Percentiles rank a stretch among this genome's conserved stretches.
Conservation (phyloP, 1,140 invertebrate genomes). For the Eubasilissa regina region DNA sequence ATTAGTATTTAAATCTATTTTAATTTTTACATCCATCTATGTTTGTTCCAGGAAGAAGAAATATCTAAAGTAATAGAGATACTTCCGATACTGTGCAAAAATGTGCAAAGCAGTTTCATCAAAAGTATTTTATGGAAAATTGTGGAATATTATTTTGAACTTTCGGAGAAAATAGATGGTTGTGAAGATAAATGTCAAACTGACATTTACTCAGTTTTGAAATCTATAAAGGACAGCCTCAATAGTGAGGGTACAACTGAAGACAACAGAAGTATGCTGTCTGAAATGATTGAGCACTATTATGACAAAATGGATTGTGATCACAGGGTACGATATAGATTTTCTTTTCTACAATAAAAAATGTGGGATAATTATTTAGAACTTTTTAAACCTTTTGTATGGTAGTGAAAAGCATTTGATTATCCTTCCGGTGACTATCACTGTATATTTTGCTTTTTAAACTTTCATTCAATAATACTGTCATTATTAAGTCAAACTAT, state of each 20-base stretch:
- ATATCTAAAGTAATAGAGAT: constrained; percentile 64
- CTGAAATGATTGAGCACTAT: constrained; percentile 69
- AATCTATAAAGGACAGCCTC: constrained; percentile 64
- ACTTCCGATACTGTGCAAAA: constrained; percentile 64
- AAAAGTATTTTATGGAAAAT: constrained; percentile 54
- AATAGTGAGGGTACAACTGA: constrained; percentile 71
- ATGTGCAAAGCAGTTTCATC: constrained; percentile 64
- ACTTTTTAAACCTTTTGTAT: too few relatives aligned
- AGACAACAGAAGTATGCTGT: constrained; percentile 71
- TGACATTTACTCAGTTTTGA: constrained; percentile 58
- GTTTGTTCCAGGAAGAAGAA: constrained; percentile 62
- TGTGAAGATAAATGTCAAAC: constrained; percentile 24
- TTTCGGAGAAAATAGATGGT: not conserved
- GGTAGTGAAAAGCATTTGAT: too few relatives aligned
- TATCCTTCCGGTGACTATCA: too few relatives aligned
- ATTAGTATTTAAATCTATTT: too few relatives aligned
- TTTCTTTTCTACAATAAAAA: too few relatives aligned
- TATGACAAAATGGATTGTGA: constrained; percentile 69
- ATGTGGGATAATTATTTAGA: too few relatives aligned
- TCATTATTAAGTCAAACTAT: too few relatives aligned
- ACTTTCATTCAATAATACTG: too few relatives aligned
- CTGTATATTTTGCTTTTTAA: too few relatives aligned
- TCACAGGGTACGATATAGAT: constrained; percentile 63
- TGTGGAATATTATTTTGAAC: constrained; percentile 12
- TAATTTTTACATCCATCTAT: too few relatives aligned